A percentile compares a stretch with the other conserved stretches of the same genome.
These are phyloP conservation scores for Lysandra coridon DNA, from an alignment of 2,888 invertebrate species.

Conservation along the genomic window DNA sequence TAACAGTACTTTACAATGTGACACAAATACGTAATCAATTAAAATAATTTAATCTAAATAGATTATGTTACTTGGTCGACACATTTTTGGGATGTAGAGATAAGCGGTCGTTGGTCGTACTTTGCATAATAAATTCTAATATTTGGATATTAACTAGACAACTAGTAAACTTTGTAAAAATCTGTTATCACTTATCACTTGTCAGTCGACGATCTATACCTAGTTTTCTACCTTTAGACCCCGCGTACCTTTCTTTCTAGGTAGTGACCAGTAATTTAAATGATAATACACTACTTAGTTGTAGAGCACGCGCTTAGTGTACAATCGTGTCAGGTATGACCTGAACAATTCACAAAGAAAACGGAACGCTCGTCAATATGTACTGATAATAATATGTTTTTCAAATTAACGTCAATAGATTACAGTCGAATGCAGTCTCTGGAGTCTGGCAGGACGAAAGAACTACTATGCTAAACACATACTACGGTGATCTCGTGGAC, in stretches of 20 bases:
- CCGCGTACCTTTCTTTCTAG: not conserved
- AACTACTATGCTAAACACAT: no score
- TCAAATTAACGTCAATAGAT: not conserved
- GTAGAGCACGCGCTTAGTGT: not conserved
- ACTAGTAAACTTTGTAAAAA: no score
- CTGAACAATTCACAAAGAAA: conserved; percentile 22
- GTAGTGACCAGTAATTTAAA: not conserved
- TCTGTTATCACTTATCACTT: no score
- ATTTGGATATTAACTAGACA: no score
- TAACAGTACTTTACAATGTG: not conserved
- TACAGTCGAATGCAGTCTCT: no score
- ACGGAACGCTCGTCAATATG: not conserved
- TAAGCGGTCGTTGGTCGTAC: not conserved
- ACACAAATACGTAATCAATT: not conserved
- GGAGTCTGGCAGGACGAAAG: no score
- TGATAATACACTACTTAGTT: not conserved
- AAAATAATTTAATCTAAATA: not conserved
- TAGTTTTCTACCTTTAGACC: not conserved
- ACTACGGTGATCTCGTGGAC: no score
- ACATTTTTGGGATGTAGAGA: not conserved
- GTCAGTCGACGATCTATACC: no score
- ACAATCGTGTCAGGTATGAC: conserved; percentile 10
- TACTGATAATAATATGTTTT: not conserved
- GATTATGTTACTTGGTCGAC: not conserved
- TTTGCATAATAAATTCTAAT: not conserved